A percentile compares a stretch with the other conserved stretches of the same genome.
Evolutionary conservation across 2,888 invertebrate species (phyloP).

Genomic region (Arctia plantaginis): DNA sequence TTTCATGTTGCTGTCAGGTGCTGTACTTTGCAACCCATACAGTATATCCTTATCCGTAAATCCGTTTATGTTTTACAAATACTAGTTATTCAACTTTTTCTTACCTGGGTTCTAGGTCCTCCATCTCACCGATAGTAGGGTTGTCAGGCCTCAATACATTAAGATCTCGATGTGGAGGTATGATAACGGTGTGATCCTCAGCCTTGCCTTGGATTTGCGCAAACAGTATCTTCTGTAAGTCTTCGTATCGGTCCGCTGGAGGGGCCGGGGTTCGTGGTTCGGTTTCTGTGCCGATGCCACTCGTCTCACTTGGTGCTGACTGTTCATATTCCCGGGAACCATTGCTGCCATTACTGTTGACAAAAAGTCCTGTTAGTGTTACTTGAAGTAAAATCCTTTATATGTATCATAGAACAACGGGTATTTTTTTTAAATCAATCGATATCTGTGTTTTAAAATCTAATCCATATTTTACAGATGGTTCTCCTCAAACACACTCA

Average conservation of each 20-base stretch:
- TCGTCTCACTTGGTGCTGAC: conserved; percentile 80
- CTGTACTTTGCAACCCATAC: no score
- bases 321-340: conserved; percentile 80
- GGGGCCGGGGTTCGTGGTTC: conserved; percentile 75
- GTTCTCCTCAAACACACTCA: no score
- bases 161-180: conserved; percentile 84
- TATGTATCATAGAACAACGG: no score
- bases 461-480: no score
- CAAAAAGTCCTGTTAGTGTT: neutral
- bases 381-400: neutral
- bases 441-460: no score
- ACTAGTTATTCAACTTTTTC: conserved; percentile 31
- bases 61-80: neutral
- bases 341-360: conserved; percentile 74
- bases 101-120: conserved; percentile 87
- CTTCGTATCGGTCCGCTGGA: conserved; percentile 87
- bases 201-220: conserved; percentile 82
- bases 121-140: conserved; percentile 90
- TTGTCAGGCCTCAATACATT: conserved; percentile 86
- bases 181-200: conserved; percentile 82
- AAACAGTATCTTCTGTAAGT: conserved; percentile 86
- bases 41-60: no score
- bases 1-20: no score
- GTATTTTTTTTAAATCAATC: no score
- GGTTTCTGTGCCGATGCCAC: conserved; percentile 64